A percentile compares a stretch with the other conserved stretches of the same genome.
Evolutionary conservation across 2,888 invertebrate genomes (phyloP).

Genomic region (Orchesellides sinensis): DNA sequence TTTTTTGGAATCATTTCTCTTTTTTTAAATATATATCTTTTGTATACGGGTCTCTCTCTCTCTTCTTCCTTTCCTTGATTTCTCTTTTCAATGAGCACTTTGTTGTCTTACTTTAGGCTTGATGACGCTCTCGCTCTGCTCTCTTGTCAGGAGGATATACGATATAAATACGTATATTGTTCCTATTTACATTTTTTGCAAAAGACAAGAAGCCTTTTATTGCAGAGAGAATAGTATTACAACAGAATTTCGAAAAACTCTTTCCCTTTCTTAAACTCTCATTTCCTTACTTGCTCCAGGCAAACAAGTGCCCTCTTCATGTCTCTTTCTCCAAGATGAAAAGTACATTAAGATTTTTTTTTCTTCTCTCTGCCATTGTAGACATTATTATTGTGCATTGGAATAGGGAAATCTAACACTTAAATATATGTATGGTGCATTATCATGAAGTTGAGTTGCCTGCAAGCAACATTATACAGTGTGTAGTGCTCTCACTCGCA

Average conservation of each 20-base stretch:
- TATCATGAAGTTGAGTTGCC: too few relatives aligned
- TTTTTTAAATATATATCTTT: too few relatives aligned
- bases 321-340: background rate
- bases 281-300: background rate
- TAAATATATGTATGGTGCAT: too few relatives aligned
- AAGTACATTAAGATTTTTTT: background rate
- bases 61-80: slow-evolving; percentile 19
- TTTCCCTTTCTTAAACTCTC: slow-evolving; percentile 4
- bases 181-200: slow-evolving; percentile 7
- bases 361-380: background rate
- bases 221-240: background rate
- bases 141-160: background rate
- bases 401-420: too few relatives aligned
- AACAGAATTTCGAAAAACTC: background rate
- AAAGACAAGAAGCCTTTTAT: background rate
- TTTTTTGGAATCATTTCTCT: background rate
- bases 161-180: background rate
- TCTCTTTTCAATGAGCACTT: background rate
- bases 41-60: too few relatives aligned
- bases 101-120: background rate
- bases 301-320: slow-evolving; percentile 5
- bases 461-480: too few relatives aligned
- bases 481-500: too few relatives aligned
- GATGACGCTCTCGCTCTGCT: background rate
- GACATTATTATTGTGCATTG: too few relatives aligned